phyloP scores from a whole-genome alignment of 2,797 vertebrate genomes.

The Anas bahamensis region DNA sequence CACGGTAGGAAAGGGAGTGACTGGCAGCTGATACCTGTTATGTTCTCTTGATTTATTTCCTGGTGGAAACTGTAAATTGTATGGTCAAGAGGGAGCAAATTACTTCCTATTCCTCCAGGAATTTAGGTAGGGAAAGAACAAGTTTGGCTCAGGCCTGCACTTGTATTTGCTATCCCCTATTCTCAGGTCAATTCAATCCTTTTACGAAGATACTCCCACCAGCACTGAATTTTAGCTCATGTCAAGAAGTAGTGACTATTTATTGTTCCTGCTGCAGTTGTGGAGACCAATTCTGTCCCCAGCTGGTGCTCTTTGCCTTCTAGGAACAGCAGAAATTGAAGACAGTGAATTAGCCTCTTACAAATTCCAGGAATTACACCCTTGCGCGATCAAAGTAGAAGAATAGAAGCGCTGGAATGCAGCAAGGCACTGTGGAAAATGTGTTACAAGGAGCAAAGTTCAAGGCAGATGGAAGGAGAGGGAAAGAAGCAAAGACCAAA shows the following conservation, averaged over 20 bases:
- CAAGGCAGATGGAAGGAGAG: not conserved
- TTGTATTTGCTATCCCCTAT: not conserved
- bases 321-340: not conserved
- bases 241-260: not conserved
- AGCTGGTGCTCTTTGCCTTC: not conserved
- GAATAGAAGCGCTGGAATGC: not conserved
- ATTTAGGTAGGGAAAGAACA: not conserved
- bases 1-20: not conserved
- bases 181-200: not conserved
- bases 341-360: not conserved
- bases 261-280: not conserved
- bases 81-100: not conserved
- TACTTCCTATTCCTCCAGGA: not conserved
- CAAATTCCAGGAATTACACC: not conserved
- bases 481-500: not conserved
- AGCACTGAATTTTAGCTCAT: not conserved
- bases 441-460: not conserved
- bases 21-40: not conserved
- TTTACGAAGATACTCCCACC: not conserved
- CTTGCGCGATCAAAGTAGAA: not conserved
- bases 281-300: not conserved
- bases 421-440: slow-evolving; percentile 25
- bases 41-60: not conserved
- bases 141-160: not conserved
- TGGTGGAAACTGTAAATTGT: not conserved